Percentiles rank a stretch among this genome's conserved stretches.
Conservation (phyloP, 2,888 invertebrate genomes). For the Xestia ashworthii region DNA sequence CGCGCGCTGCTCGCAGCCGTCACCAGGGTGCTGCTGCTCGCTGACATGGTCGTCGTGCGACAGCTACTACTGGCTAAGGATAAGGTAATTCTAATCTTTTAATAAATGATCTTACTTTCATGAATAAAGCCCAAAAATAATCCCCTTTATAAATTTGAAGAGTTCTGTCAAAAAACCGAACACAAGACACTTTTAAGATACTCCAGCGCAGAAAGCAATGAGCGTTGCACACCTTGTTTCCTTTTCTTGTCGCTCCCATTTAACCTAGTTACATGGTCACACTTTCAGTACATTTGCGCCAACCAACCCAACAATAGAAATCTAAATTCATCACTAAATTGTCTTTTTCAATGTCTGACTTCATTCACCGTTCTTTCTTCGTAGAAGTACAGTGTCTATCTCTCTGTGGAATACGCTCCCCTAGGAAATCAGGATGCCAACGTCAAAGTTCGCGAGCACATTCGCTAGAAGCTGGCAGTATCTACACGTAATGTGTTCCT, state of each 20-base stretch:
- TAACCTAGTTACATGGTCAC: neutral
- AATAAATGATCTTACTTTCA: neutral
- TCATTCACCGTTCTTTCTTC: neutral
- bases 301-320: neutral
- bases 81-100: conserved; percentile 92
- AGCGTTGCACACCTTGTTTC: neutral
- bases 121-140: neutral
- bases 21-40: conserved; percentile 98
- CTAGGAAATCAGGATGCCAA: neutral
- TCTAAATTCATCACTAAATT: neutral
- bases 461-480: neutral
- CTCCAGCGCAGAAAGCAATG: neutral
- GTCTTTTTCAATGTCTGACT: neutral
- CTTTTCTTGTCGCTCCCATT: neutral
- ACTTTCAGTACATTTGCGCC: neutral
- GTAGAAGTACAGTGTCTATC: neutral
- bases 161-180: neutral
- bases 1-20: conserved; percentile 98
- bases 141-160: neutral
- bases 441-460: neutral
- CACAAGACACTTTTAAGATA: neutral
- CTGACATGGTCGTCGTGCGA: conserved; percentile 99
- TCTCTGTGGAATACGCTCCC: neutral
- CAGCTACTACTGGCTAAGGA: conserved; percentile 98
- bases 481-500: neutral